Percentiles rank a stretch among this genome's conserved stretches.
phyloP scores from a whole-genome alignment of 2,797 vertebrate species.

The Peromyscus nudipes region DNA sequence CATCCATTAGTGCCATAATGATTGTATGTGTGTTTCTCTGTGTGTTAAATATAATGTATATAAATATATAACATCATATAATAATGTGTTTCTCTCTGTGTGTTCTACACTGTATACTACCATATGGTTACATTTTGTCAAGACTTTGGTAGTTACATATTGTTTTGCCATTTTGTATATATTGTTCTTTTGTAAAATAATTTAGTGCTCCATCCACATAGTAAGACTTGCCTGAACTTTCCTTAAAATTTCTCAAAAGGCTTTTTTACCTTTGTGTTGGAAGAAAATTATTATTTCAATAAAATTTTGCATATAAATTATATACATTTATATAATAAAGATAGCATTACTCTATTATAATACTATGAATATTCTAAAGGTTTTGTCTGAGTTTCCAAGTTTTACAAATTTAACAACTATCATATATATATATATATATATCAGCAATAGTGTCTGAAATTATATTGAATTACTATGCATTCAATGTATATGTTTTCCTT shows the following conservation, averaged over 20 bases:
- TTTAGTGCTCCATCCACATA: neutral
- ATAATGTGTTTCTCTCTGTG: neutral
- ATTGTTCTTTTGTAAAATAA: conserved; percentile 19
- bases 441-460: neutral
- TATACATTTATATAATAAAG: neutral
- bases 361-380: neutral
- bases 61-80: neutral
- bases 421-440: neutral
- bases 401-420: neutral
- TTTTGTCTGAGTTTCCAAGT: neutral
- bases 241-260: neutral
- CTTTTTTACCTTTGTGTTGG: neutral
- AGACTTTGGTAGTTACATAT: conserved; percentile 48
- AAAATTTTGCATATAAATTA: neutral
- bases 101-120: neutral
- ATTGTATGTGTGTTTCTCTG: neutral
- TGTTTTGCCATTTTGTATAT: conserved; percentile 9
- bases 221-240: neutral
- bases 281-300: conserved; percentile 22
- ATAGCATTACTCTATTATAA: neutral
- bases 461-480: neutral
- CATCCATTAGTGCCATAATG: neutral
- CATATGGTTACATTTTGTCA: neutral
- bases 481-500: neutral
- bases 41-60: neutral